These are phyloP conservation scores for Solenopsis invicta DNA, from an alignment of 1,140 invertebrate species.

Conservation along the genomic window DNA sequence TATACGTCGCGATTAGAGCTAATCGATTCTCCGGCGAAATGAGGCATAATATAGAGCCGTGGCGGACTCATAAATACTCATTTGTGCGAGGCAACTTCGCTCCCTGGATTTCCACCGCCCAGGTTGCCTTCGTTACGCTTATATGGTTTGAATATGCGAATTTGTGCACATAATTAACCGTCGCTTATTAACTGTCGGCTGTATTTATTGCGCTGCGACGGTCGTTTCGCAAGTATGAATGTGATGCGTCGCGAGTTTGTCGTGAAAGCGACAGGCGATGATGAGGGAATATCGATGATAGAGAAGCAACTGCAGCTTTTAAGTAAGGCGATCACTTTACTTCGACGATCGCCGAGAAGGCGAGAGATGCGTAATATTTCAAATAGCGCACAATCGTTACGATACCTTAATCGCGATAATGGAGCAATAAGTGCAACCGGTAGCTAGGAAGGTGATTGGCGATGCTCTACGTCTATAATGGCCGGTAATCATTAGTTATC, in stretches of 20 bases:
- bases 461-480: conserved; percentile 15
- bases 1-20: conserved; percentile 81
- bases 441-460: neutral
- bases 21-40: conserved; percentile 80
- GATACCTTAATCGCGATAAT: conserved; percentile 27
- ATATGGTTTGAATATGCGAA: conserved; percentile 66
- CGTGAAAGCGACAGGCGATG: conserved; percentile 22
- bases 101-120: conserved; percentile 68
- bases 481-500: neutral
- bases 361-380: conserved; percentile 14
- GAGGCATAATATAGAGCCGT: conserved; percentile 80
- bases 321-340: conserved; percentile 21
- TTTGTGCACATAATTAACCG: conserved; percentile 71
- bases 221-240: conserved; percentile 13
- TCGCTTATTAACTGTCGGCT: conserved; percentile 56
- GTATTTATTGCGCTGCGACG: conserved; percentile 64
- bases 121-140: conserved; percentile 81
- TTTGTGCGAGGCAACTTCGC: conserved; percentile 75
- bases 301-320: conserved; percentile 33
- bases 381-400: conserved; percentile 3
- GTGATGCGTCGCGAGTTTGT: neutral
- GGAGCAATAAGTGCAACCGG: conserved; percentile 23
- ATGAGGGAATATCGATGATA: conserved; percentile 18
- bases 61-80: conserved; percentile 83
- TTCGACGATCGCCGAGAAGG: neutral